A percentile compares a stretch with the other conserved stretches of the same genome.
These are phyloP conservation scores for Aviceda subcristata DNA, from an alignment of 2,113 vertebrate genomes.

Conservation along the genomic window DNA sequence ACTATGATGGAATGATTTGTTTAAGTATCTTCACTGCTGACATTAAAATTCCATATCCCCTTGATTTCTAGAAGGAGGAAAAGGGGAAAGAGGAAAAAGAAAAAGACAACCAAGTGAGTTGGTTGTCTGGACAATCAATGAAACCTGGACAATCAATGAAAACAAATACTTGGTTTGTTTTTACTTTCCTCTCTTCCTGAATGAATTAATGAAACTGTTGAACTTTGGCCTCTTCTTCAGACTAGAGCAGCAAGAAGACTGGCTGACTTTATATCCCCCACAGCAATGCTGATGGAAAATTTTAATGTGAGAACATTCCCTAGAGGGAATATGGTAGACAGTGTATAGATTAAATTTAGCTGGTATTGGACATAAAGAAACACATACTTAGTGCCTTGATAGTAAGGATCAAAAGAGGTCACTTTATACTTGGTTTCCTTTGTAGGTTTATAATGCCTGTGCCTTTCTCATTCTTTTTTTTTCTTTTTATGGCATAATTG, in stretches of 20 bases:
- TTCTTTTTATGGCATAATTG: not conserved
- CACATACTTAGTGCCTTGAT: conserved; percentile 35
- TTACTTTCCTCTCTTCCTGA: conserved; percentile 69
- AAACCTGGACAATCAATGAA: conserved; percentile 45
- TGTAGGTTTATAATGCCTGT: not conserved
- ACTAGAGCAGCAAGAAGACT: conserved; percentile 15
- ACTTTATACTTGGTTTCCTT: not conserved
- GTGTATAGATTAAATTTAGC: conserved; percentile 44
- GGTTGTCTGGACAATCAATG: not conserved
- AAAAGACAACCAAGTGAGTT: not conserved
- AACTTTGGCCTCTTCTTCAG: conserved; percentile 66
- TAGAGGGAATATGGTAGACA: conserved; percentile 15
- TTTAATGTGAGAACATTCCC: conserved; percentile 67
- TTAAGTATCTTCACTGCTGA: not conserved
- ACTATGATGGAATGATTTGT: not conserved
- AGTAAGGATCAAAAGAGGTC: conserved; percentile 36
- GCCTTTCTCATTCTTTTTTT: not conserved
- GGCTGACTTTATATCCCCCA: conserved; percentile 38
- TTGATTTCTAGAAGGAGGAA: not conserved
- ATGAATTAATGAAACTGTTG: conserved; percentile 68
- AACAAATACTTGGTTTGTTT: conserved; percentile 60
- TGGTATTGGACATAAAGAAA: conserved; percentile 31
- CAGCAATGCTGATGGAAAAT: conserved; percentile 15
- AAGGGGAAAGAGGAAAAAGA: not conserved
- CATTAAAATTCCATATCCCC: not conserved